Evolutionary conservation across 1,140 invertebrate species (phyloP).

Genomic region (Eciton burchellii): DNA sequence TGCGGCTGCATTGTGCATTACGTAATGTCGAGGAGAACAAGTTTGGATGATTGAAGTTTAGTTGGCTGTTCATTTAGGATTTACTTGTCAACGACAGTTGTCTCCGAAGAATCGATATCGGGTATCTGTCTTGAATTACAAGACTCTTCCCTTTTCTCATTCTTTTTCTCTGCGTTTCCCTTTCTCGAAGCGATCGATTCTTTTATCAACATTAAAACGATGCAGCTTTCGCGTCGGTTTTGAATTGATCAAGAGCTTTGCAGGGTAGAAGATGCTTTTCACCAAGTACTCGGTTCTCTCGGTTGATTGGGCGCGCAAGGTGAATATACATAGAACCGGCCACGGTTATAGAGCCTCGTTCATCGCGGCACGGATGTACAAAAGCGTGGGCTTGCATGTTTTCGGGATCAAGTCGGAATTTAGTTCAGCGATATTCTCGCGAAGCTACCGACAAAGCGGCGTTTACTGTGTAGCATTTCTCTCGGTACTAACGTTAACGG

Average conservation of each 20-base stretch:
- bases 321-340: slow-evolving; percentile 27
- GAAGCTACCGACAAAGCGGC: neutral
- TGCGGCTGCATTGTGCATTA: no score
- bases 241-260: slow-evolving; percentile 17
- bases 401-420: neutral
- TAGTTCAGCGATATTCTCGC: slow-evolving; percentile 4
- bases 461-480: neutral
- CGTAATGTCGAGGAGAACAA: no score
- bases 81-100: no score
- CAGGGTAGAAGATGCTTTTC: slow-evolving; percentile 27
- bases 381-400: slow-evolving; percentile 25
- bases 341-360: neutral
- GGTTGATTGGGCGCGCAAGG: slow-evolving; percentile 47
- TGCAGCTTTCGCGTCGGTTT: slow-evolving; percentile 15
- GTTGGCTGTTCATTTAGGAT: no score
- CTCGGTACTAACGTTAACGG: neutral
- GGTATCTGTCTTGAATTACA: no score
- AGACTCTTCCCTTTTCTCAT: no score
- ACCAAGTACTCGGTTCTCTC: slow-evolving; percentile 38
- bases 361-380: slow-evolving; percentile 15
- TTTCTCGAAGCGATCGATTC: slow-evolving; percentile 4
- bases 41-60: no score
- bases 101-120: no score
- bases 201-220: slow-evolving; percentile 27
- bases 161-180: neutral